A percentile compares a stretch with the other conserved stretches of the same genome.
Evolutionary conservation across 2,113 vertebrate genomes (phyloP).

Genomic region (Chaetodon trifascialis): DNA sequence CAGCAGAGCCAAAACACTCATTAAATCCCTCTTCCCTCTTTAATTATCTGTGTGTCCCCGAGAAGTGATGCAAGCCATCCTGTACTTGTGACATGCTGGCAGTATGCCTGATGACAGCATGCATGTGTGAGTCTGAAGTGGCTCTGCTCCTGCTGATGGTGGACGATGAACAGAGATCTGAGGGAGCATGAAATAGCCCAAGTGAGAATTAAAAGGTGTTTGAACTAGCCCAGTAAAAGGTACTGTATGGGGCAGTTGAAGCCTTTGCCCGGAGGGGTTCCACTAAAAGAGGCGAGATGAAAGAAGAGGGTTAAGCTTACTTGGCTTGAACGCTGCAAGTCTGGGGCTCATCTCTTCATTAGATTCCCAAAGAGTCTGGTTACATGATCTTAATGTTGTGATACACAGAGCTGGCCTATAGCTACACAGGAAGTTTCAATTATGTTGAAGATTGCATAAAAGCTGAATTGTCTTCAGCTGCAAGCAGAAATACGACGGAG

Average conservation of each 20-base stretch:
- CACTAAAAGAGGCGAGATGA: conserved; percentile 56
- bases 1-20: conserved; percentile 71
- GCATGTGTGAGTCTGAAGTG: conserved; percentile 67
- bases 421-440: not conserved
- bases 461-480: not conserved
- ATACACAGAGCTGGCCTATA: not conserved
- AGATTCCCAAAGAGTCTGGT: conserved; percentile 40
- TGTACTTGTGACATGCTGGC: conserved; percentile 78
- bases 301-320: conserved; percentile 43
- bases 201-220: conserved; percentile 68
- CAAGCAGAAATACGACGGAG: not conserved
- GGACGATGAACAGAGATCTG: conserved; percentile 70
- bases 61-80: conserved; percentile 72
- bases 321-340: conserved; percentile 44
- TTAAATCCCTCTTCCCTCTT: conserved; percentile 77
- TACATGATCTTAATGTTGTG: conserved; percentile 9
- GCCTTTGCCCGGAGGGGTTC: conserved; percentile 47
- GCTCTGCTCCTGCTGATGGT: conserved; percentile 55
- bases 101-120: conserved; percentile 63
- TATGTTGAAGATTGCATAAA: not conserved
- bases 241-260: conserved; percentile 54
- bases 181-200: conserved; percentile 64
- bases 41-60: conserved; percentile 78
- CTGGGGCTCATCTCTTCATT: conserved; percentile 53
- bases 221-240: conserved; percentile 64